phyloP scores from a whole-genome alignment of 2,888 invertebrate species.

The Byasa hedistus region DNA sequence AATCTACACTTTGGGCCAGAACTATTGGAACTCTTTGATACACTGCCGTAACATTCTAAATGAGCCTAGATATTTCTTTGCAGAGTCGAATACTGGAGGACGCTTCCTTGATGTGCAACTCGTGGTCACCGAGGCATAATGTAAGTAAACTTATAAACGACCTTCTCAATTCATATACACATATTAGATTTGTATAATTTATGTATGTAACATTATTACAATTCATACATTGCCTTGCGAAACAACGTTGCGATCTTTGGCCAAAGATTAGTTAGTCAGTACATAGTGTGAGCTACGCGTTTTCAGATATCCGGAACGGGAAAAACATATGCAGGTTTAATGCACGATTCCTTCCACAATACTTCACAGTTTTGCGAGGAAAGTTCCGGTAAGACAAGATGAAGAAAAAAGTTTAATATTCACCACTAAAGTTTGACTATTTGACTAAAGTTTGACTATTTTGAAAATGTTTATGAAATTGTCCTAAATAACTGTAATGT shows the following conservation, averaged over 20 bases:
- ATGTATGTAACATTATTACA: neutral
- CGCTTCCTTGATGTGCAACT: slow-evolving; percentile 94
- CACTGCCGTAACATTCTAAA: slow-evolving; percentile 41
- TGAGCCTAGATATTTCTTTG: slow-evolving; percentile 69
- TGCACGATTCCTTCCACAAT: neutral
- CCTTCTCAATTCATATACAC: neutral
- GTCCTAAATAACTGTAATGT: too few species aligned
- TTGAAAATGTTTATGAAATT: too few species aligned
- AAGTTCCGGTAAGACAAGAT: neutral
- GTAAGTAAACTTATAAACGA: slow-evolving; percentile 81
- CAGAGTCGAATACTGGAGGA: slow-evolving; percentile 95
- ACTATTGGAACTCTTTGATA: slow-evolving; percentile 37
- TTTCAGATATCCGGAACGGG: slow-evolving; percentile 11
- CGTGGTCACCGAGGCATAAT: slow-evolving; percentile 94
- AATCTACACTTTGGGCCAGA: too few species aligned
- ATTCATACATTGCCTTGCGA: slow-evolving; percentile 45
- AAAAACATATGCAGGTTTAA: neutral
- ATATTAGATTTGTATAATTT: neutral
- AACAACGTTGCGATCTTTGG: slow-evolving; percentile 64
- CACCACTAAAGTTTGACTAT: neutral
- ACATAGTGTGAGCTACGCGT: slow-evolving; percentile 13
- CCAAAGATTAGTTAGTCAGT: slow-evolving; percentile 53
- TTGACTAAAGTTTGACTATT: too few species aligned
- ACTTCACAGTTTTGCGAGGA: neutral
- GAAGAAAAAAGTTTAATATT: neutral